A percentile compares a stretch with the other conserved stretches of the same genome.
These are phyloP conservation scores for Pyxicephalus adspersus DNA, from an alignment of 2,113 vertebrate species.

Conservation along the genomic window DNA sequence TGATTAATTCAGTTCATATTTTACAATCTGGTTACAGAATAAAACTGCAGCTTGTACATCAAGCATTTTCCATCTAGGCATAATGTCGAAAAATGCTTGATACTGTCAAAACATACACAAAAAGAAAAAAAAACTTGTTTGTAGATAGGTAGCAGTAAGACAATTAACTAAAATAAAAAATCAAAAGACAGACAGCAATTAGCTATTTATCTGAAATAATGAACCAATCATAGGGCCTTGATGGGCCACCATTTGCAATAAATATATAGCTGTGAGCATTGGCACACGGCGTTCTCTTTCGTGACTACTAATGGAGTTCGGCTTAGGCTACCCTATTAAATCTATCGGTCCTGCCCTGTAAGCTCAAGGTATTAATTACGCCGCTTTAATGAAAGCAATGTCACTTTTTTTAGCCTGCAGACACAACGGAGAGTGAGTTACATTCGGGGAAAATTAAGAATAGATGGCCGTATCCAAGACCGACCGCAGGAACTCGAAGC, in stretches of 20 bases:
- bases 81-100: conserved; percentile 78
- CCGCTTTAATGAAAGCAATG: conserved; percentile 56
- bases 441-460: conserved; percentile 42
- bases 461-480: background rate
- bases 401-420: conserved; percentile 52
- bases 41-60: conserved; percentile 84
- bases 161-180: conserved; percentile 63
- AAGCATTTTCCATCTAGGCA: conserved; percentile 77
- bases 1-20: conserved; percentile 92
- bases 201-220: conserved; percentile 64
- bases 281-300: conserved; percentile 46
- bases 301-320: conserved; percentile 58
- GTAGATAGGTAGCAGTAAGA: conserved; percentile 61
- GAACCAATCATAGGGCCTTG: conserved; percentile 58
- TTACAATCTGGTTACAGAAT: conserved; percentile 86
- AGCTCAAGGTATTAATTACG: conserved; percentile 64
- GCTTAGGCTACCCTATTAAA: conserved; percentile 62
- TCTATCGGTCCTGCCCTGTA: conserved; percentile 53
- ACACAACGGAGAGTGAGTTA: conserved; percentile 48
- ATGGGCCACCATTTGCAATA: conserved; percentile 64
- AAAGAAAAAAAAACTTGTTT: conserved; percentile 71
- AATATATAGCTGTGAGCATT: conserved; percentile 56
- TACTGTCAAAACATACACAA: conserved; percentile 61
- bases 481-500: background rate
- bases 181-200: conserved; percentile 61